Base-by-base conservation (phyloP, 1,140 invertebrate genomes). In the Stratiolaelaps scimitus region DNA sequence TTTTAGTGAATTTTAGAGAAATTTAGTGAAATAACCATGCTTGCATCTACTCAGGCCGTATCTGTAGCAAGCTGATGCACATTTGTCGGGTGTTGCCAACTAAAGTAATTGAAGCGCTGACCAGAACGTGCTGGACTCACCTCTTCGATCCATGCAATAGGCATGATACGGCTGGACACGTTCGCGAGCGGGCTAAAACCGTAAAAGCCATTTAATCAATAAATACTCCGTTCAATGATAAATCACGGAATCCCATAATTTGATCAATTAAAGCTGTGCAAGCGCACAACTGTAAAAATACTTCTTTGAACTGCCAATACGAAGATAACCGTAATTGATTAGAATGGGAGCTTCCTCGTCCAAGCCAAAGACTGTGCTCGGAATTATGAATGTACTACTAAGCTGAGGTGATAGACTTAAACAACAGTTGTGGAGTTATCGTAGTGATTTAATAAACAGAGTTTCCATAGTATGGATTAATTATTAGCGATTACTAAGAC, bases 101-200 rank as follows among this genome's bases (percentile, higher is more conserved):
- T n/a, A n/a, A 40, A 40, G 34, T 40, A 40, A 40, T n/a, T n/a
- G n/a, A 10, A 40, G 34, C 34, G 34, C 34, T 40, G 5, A n/a
- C 10, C 34, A 60, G 6, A 60, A 19, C 20, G 6, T 4, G 15
- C 1, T 29, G 23, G n/a, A 26, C 53, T 60, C 2, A 34, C 53
- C 53, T 60, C 53, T 60, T 60, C 53, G 20, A 60, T 26, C 53
- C 53, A 60, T 13, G 53, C 13, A 34, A 60, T 60, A 15, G 53
- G 53, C 15, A 60, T 29, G 53, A 60, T 26, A 15, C 53, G 26
- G 53, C 34, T 34, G 26, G 53, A 29, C 26, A 60, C 34, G 20
- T 60, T 60, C 53, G 26, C 53, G 13, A 60, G 53, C 15, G 53
- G 53, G 53, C 53, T 60, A 60, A 26, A 60, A 60, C 4, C 15